Percentiles rank a stretch among this genome's conserved stretches.
Conservation (phyloP, 2,888 invertebrate species). For the Phortica magna region DNA sequence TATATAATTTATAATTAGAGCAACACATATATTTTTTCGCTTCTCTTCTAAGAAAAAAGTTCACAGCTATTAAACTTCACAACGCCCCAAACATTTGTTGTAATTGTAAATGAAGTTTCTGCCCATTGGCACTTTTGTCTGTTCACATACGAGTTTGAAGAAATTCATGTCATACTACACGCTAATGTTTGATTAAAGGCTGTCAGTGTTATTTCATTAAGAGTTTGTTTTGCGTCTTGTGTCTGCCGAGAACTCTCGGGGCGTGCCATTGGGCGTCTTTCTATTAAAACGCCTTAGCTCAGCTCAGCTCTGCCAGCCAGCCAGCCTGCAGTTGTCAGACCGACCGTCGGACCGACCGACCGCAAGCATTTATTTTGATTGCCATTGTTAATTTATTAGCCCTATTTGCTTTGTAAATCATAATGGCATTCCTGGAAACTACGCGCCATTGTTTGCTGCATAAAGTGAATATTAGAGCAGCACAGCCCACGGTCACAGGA, state of each 20-base stretch:
- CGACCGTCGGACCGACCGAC: background rate
- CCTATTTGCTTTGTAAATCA: conserved; percentile 27
- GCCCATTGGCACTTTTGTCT: too few species aligned
- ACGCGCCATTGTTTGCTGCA: background rate
- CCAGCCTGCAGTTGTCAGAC: conserved; percentile 12
- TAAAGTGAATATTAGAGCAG: background rate
- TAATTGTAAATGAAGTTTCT: too few species aligned
- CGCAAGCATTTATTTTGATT: conserved; percentile 13
- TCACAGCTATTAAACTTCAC: too few species aligned
- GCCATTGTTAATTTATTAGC: conserved; percentile 22
- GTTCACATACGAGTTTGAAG: too few species aligned
- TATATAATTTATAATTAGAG: background rate
- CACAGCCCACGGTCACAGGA: background rate
- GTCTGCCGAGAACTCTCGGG: background rate
- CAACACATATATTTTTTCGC: background rate
- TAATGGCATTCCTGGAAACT: conserved; percentile 4
- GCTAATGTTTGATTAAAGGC: background rate
- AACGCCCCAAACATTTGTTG: too few species aligned
- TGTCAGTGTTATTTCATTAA: conserved; percentile 21
- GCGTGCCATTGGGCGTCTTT: background rate
- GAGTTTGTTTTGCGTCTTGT: background rate
- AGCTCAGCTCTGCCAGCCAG: background rate
- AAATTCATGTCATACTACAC: too few species aligned
- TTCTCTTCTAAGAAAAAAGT: background rate
- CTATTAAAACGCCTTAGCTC: conserved; percentile 3